phyloP scores from a whole-genome alignment of 2,888 invertebrate genomes.

The Eumacrocentrus americanus region DNA sequence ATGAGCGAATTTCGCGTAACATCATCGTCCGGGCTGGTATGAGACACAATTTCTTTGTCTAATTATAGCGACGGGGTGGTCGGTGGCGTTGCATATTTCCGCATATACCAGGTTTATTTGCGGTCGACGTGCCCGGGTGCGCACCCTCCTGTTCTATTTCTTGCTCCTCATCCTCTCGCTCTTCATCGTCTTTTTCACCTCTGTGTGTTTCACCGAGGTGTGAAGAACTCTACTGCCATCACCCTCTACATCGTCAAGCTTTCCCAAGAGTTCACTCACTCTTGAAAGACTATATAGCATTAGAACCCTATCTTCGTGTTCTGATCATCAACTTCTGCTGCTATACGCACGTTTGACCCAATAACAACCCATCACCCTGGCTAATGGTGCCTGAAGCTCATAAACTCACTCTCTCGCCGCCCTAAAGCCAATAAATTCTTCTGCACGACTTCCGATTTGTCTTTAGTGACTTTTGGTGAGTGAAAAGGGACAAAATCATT shows the following conservation, averaged over 20 bases:
- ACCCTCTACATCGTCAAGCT: constrained; percentile 1
- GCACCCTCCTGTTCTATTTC: constrained; percentile 17
- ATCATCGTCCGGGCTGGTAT: constrained; percentile 50
- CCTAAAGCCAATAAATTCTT: no score
- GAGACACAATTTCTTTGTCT: constrained; percentile 56
- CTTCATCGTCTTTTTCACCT: constrained; percentile 22
- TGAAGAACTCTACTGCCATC: neutral
- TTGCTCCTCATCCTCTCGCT: constrained; percentile 11
- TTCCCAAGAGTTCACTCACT: constrained; percentile 43
- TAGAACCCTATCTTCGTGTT: no score
- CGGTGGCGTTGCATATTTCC: constrained; percentile 56
- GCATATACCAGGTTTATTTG: constrained; percentile 58
- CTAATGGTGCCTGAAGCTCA: no score
- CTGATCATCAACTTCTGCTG: neutral
- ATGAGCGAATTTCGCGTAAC: constrained; percentile 30
- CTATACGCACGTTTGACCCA: constrained; percentile 19
- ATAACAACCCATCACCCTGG: constrained; percentile 19
- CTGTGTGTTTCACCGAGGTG: neutral
- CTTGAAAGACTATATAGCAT: constrained; percentile 23
- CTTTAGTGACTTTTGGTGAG: neutral
- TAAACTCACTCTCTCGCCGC: constrained; percentile 19
- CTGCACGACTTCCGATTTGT: neutral
- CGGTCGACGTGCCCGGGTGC: constrained; percentile 41
- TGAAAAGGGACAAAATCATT: neutral
- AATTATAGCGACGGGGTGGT: constrained; percentile 52